These are phyloP conservation scores for Heliconius hermathena DNA, from an alignment of 1,140 invertebrate genomes.

Conservation along the genomic window DNA sequence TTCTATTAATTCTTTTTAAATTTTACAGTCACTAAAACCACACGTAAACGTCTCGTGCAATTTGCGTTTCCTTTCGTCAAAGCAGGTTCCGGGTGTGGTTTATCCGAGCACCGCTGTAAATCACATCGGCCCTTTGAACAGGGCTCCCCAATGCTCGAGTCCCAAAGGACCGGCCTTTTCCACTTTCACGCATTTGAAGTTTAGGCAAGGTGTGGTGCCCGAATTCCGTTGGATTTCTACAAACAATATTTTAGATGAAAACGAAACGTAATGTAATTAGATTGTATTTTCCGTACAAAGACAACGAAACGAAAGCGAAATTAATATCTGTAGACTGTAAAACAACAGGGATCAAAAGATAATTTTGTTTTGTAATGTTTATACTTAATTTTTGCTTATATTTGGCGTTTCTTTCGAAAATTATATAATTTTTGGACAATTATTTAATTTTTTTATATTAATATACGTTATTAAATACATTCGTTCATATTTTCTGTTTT, in stretches of 20 bases:
- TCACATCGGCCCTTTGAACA: constrained; percentile 57
- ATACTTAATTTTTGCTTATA: neutral
- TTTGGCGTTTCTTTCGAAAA: neutral
- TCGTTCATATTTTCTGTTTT: too few relatives aligned
- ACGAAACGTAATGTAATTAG: neutral
- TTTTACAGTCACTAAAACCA: constrained; percentile 41
- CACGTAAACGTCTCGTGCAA: constrained; percentile 35
- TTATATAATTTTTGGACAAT: neutral
- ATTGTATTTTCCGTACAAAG: constrained; percentile 1
- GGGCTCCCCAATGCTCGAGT: constrained; percentile 37
- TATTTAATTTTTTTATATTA: too few relatives aligned
- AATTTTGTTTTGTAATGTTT: neutral
- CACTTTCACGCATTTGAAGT: constrained; percentile 43
- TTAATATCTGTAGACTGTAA: constrained; percentile 8
- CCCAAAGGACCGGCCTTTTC: constrained; percentile 39
- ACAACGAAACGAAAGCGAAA: neutral
- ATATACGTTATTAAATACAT: too few relatives aligned
- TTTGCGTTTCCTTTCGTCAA: constrained; percentile 46
- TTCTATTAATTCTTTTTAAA: constrained; percentile 36
- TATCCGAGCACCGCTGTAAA: constrained; percentile 53
- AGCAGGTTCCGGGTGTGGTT: constrained; percentile 52
- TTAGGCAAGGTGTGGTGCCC: constrained; percentile 26
- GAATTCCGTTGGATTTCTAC: constrained; percentile 28
- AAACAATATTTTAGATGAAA: constrained; percentile 27
- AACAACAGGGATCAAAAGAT: neutral